Evolutionary conservation across 2,113 vertebrate species (phyloP).

Genomic region (Psittacara wagleri): DNA sequence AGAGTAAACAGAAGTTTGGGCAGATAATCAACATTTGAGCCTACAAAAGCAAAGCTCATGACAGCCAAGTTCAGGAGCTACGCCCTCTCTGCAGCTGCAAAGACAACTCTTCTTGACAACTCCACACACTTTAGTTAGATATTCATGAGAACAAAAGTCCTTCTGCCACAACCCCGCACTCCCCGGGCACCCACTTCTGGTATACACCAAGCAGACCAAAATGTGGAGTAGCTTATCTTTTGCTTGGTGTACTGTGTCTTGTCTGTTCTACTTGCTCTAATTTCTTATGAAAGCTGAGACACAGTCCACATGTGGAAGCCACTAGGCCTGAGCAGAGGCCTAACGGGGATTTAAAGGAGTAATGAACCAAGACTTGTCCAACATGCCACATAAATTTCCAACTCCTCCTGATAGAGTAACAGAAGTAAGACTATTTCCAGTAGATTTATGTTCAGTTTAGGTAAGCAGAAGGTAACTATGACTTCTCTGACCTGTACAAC

Average conservation of each 20-base stretch:
- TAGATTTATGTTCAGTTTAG: background rate
- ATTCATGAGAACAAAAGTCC: background rate
- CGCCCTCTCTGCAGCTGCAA: background rate
- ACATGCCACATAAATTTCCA: rapidly evolving
- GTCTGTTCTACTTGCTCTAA: background rate
- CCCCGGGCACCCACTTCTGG: too few relatives aligned
- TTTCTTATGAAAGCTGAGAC: background rate
- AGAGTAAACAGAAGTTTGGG: background rate
- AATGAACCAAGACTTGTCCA: background rate
- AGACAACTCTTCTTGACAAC: background rate
- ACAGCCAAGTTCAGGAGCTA: background rate
- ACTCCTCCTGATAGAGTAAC: rapidly evolving
- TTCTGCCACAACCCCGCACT: background rate
- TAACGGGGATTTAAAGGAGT: background rate
- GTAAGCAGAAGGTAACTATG: background rate
- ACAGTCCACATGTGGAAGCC: background rate
- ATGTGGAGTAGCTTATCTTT: background rate
- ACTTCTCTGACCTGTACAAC: background rate
- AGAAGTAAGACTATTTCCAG: background rate
- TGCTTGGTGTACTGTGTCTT: background rate
- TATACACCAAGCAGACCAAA: background rate
- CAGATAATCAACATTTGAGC: background rate
- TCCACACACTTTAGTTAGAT: background rate
- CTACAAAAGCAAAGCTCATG: background rate
- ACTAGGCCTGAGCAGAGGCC: background rate